Conservation (phyloP, 2,797 vertebrate species). For the Enoplosus armatus region DNA sequence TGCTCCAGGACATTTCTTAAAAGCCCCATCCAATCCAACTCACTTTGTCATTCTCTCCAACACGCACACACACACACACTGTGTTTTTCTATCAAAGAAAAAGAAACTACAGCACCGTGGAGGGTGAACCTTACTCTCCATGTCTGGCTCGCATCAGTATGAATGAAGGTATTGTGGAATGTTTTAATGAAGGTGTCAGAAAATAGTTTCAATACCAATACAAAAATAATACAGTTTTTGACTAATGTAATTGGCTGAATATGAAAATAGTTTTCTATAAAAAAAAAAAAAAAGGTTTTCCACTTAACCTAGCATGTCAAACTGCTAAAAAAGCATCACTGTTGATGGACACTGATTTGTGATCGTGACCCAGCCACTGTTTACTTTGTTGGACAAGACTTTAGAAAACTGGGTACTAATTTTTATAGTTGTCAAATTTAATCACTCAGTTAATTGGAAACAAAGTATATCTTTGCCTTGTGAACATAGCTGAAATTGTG, state of each 20-base stretch:
- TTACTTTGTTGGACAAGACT: neutral
- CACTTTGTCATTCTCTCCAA: constrained; percentile 49
- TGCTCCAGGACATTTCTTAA: constrained; percentile 78
- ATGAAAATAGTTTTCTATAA: too few species aligned
- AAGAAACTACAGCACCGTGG: neutral
- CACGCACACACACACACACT: constrained; percentile 41
- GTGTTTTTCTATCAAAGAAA: constrained; percentile 16
- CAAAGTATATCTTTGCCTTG: too few species aligned
- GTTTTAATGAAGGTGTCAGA: neutral
- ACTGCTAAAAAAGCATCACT: neutral
- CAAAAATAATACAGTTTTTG: neutral
- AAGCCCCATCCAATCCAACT: constrained; percentile 65
- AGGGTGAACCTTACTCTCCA: constrained; percentile 6
- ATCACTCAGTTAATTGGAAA: too few species aligned
- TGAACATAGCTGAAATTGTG: too few species aligned
- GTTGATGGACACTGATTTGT: neutral
- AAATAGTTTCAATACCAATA: neutral
- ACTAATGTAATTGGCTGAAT: neutral
- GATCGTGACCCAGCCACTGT: neutral
- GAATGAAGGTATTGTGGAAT: constrained; percentile 9
- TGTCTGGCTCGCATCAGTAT: constrained; percentile 24
- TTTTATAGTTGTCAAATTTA: too few species aligned
- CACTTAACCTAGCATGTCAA: neutral
- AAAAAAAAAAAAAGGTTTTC: neutral
- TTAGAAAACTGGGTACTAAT: too few species aligned